Percentiles rank a stretch among this genome's conserved stretches.
phyloP scores from a whole-genome alignment of 2,888 invertebrate species.

The Drosophila setosimentum region DNA sequence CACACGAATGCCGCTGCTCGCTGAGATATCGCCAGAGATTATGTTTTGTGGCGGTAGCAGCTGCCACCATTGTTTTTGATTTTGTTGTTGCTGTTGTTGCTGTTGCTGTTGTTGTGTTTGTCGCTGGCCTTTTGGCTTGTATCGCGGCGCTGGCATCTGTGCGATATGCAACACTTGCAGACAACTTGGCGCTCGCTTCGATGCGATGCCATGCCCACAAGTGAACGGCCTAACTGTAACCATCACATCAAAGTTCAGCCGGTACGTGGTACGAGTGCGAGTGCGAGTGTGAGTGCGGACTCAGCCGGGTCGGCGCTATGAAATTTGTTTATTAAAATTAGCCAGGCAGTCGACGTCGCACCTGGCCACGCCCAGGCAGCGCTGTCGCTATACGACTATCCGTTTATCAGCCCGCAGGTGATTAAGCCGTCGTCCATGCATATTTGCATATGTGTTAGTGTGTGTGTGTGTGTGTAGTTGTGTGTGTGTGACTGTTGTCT shows the following conservation, averaged over 20 bases:
- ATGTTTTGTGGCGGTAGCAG: constrained; percentile 81
- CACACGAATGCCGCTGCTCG: constrained; percentile 74
- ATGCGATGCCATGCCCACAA: constrained; percentile 4
- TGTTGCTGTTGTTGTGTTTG: constrained; percentile 23
- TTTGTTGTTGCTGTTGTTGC: constrained; percentile 26
- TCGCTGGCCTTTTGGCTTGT: constrained; percentile 77
- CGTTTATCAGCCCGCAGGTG: constrained; percentile 79
- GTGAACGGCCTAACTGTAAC: constrained; percentile 47
- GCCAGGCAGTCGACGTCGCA: constrained; percentile 60
- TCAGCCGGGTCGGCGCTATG: constrained; percentile 32
- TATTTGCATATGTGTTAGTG: constrained; percentile 32
- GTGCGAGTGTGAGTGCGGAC: too few species aligned
- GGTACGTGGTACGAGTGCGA: constrained; percentile 4
- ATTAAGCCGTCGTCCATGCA: constrained; percentile 72
- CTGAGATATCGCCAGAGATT: constrained; percentile 78
- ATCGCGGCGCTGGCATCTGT: constrained; percentile 78
- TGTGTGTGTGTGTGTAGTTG: constrained; percentile 14
- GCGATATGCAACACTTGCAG: constrained; percentile 81
- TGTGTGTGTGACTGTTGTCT: constrained; percentile 26
- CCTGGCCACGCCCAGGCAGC: constrained; percentile 59
- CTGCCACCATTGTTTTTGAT: constrained; percentile 81
- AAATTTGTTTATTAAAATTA: constrained; percentile 80
- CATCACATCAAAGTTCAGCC: constrained; percentile 52
- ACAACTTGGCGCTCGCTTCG: constrained; percentile 75
- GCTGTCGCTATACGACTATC: constrained; percentile 43